Conservation (phyloP, 2,888 invertebrate species). For the Drosophila monieri region DNA sequence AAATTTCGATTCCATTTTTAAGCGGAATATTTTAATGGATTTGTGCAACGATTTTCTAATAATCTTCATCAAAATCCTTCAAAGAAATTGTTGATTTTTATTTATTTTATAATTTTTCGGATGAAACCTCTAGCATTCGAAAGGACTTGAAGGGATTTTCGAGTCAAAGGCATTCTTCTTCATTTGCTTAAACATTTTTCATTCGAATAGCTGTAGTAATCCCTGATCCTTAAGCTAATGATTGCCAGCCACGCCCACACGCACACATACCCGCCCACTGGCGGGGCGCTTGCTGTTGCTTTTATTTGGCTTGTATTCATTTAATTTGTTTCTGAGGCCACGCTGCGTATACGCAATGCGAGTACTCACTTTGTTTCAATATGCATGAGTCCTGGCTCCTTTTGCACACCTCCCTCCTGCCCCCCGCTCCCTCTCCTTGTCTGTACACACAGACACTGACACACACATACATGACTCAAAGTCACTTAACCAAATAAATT, state of each 20-base stretch:
- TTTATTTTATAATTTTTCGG: neutral
- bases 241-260: conserved; percentile 43
- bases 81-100: neutral
- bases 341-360: conserved; percentile 66
- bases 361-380: conserved; percentile 73
- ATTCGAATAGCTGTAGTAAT: conserved; percentile 7
- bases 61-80: neutral
- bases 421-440: neutral
- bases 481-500: conserved; percentile 78
- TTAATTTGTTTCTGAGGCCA: conserved; percentile 41
- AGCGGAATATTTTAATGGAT: too few relatives aligned
- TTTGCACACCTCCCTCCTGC: neutral
- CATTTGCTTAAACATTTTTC: neutral
- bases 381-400: conserved; percentile 58
- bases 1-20: too few relatives aligned
- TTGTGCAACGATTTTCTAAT: too few relatives aligned
- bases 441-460: conserved; percentile 2
- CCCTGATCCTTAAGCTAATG: conserved; percentile 58
- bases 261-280: neutral
- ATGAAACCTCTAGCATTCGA: neutral
- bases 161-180: neutral
- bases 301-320: conserved; percentile 13
- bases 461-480: conserved; percentile 45
- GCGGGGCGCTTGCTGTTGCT: neutral
- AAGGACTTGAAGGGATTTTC: neutral